Evolutionary conservation across 2,113 vertebrate species (phyloP), one percentile per base, ranked within the genome.

Genomic region (Opisthocomus hoazin): DNA sequence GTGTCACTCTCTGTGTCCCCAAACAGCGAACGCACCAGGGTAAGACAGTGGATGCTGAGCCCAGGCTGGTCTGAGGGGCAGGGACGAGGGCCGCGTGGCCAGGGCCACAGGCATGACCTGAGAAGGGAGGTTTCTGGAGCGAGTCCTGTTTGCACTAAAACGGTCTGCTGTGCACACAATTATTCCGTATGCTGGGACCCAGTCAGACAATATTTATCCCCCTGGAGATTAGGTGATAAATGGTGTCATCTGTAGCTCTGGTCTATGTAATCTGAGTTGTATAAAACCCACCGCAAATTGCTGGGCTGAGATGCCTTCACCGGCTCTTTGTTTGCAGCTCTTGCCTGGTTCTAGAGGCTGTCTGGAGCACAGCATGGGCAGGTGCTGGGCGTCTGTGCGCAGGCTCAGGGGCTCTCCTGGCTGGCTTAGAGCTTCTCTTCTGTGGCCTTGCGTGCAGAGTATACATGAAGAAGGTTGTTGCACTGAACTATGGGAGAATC

Each of bases 231-330:
- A 71, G 78, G 66, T 41, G 83, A 75, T 64, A 41, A 90, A 57
- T 37, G 43, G 20, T 93, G 89, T 58, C 71, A 78, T 82, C 26
- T 80, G 57, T 43, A 89, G 79, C 82, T 93, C 80, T 87, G 66
- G 11, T 70, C 65, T 61, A 0, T 66, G 85, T 75, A 85, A 65
- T 24, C 18, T 0, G 11, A 93, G 70, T 56, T 5, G 0, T 19
- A 12, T 20, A 85, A 94, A 96, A 81, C 18, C 66, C 78, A 83
- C 23, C 56, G 45, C 73, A 56, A 80, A 87, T 81, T 51, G 46
- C 56, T 50, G 54, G 65, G 4, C 50, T 61, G 93, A 84, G 46
- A 29, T 78, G 32, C 56, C 58, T 93, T 84, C 66, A 58, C 1
- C 0, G 24, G 56, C 24, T 87, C 74, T 53, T 51, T 77, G 74